Evolutionary conservation across 2,113 vertebrate genomes (phyloP), one percentile per base, ranked within the genome.

Genomic region (Phainopepla nitens): DNA sequence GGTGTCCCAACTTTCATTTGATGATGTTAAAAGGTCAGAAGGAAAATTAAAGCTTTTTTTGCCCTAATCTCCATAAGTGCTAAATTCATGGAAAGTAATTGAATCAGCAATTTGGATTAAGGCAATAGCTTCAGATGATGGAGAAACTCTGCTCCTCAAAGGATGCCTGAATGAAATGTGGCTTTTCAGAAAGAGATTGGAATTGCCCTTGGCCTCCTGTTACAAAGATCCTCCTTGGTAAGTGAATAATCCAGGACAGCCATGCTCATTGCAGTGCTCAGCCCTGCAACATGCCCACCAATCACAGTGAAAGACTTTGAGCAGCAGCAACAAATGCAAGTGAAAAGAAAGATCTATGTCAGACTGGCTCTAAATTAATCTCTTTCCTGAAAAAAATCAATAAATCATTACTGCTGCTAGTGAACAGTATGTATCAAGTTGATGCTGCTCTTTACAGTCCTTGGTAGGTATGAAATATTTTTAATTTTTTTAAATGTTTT

Each of bases 11-110:
- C 61, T 76, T 82, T 62, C 51, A 21, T 93, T 17, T 75, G 71
- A 53, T 73, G 50, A 51, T 90, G 47, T 47, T 93, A 87, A 83
- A 87, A 95, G 89, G 89, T 96, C 94, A 96, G 76, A 87, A 87
- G 51, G 68, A 90, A 94, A 95, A 90, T 87, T 15, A 94, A 76
- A 78, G 51, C 36, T 41, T 75, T 85, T 81, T 87, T 93, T 73
- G 1, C 51, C 47, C 33, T 92, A 90, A 92, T 93, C 68, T 27
- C 68, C 92, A 61, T 81, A 88, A 93, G 90, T 77, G 85, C 58
- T 94, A 93, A 90, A 89, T 92, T 97, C 51, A 75, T 78, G 85
- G 75, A 94, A 94, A 96, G 71, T 85, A 83, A 56, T 86, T 68
- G 71, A 93, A 93, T 53, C 49, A 89, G 64, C 68, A 71, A 53